Conservation (phyloP, 2,113 vertebrate genomes). For the Melanocharis versteri region DNA sequence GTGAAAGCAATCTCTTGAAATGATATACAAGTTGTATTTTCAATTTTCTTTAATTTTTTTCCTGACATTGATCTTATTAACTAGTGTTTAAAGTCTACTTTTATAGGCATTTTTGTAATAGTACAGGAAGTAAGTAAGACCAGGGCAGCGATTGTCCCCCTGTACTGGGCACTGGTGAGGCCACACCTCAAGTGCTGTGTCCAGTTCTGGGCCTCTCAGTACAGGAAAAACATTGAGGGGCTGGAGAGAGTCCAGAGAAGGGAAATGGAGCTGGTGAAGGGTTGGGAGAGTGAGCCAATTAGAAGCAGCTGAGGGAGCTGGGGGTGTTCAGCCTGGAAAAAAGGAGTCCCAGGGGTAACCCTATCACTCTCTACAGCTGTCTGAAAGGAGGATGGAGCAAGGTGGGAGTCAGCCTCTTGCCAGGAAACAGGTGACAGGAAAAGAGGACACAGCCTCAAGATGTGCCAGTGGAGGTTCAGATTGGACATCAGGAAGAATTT, state of each 20-base stretch:
- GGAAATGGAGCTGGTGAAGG: no score
- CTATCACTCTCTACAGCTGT: neutral
- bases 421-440: neutral
- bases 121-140: neutral
- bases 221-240: no score
- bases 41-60: neutral
- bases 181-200: neutral
- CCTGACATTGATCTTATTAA: neutral
- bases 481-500: neutral
- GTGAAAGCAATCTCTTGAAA: neutral
- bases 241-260: rapidly evolving
- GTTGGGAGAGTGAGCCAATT: neutral
- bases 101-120: neutral
- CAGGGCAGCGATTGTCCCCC: neutral
- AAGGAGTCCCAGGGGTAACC: neutral
- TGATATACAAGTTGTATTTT: neutral
- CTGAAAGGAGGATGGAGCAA: neutral
- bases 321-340: neutral
- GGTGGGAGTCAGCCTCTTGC: rapidly evolving
- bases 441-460: neutral
- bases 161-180: rapidly evolving
- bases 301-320: neutral
- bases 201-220: neutral
- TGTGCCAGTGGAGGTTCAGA: neutral
- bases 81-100: neutral